Evolutionary conservation across 2,113 vertebrate species (phyloP), one percentile per base, ranked within the genome.

Genomic region (Tragelaphus scriptus): DNA sequence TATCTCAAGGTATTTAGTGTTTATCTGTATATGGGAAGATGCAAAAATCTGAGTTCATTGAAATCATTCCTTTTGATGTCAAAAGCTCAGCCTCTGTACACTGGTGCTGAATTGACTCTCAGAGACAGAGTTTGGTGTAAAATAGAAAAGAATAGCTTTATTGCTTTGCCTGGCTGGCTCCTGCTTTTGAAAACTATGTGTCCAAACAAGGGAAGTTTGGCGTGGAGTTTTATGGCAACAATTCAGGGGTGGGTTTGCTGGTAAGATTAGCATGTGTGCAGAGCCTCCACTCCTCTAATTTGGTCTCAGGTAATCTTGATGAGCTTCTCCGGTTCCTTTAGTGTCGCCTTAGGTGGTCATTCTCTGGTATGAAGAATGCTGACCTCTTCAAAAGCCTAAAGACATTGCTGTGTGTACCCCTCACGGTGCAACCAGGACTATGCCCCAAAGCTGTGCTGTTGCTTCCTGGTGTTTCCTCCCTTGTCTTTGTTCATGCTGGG

Each of bases 361-460:
- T 80, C 77, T 80, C 28, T 51, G 28, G 8, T 51, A 30, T 80
- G 47, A 80, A 49, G 47, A 80, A 30, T 10, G 77, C 15, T 51
- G 16, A 3, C 28, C 28, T 80, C 47, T 80, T 51, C 11, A 51
- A 80, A 30, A 32, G 47, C 47, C 49, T 51, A 19, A 51, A 80
- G 28, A 10, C 47, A 32, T 51, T 80, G 8, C 15, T 49, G 28
- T 19, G 44, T 51, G 15, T 51, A 32, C 49, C 16, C 47, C 16
- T 80, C 47, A 32, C 0, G 5, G 28, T 32, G 4, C 47, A 51
- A 51, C 15, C 28, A 51, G 15, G 47, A 51, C 77, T 1, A 0
- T 30, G 47, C 4, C 15, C 47, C 47, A 51, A 19, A 17, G 15
- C 4, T 2, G 0, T 2, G 2, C 77, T 19, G 8, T 19, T 80